Evolutionary conservation across 1,140 invertebrate species (phyloP).

Genomic region (Hypothenemus hampei): DNA sequence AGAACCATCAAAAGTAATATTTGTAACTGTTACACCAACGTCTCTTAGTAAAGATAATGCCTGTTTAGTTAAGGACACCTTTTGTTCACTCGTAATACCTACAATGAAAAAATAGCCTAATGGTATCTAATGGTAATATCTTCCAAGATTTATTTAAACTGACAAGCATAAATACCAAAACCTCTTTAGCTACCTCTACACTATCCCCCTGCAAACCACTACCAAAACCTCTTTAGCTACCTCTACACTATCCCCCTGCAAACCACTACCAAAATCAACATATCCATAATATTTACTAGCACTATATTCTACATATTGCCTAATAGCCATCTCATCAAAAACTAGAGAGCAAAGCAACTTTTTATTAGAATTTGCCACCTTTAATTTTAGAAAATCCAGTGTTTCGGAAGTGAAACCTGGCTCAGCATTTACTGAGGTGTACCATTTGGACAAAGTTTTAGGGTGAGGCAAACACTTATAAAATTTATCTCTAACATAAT

Average conservation of each 20-base stretch:
- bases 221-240: background rate
- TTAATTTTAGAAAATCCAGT: constrained; percentile 2
- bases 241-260: constrained; percentile 6
- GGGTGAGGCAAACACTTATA: constrained; percentile 16
- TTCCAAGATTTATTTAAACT: constrained; percentile 17
- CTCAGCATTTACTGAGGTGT: constrained; percentile 10
- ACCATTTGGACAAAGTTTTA: constrained; percentile 20
- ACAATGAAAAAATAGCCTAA: constrained; percentile 17
- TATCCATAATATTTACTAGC: background rate
- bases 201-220: constrained; percentile 6
- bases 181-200: constrained; percentile 11
- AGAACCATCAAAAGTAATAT: constrained; percentile 14
- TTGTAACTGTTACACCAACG: constrained; percentile 1
- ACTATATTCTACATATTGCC: background rate
- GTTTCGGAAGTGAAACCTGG: constrained; percentile 16
- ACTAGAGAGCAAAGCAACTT: background rate
- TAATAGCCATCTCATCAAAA: background rate
- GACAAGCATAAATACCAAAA: constrained; percentile 15
- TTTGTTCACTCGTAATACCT: constrained; percentile 10
- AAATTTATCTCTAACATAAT: constrained; percentile 17
- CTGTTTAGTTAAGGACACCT: constrained; percentile 5
- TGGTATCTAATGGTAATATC: too few relatives aligned
- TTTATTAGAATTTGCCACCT: background rate
- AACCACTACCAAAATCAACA: background rate
- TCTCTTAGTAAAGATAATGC: constrained; percentile 7